Base-by-base conservation (phyloP, 2,113 vertebrate species). In the Miniopterus natalensis region DNA sequence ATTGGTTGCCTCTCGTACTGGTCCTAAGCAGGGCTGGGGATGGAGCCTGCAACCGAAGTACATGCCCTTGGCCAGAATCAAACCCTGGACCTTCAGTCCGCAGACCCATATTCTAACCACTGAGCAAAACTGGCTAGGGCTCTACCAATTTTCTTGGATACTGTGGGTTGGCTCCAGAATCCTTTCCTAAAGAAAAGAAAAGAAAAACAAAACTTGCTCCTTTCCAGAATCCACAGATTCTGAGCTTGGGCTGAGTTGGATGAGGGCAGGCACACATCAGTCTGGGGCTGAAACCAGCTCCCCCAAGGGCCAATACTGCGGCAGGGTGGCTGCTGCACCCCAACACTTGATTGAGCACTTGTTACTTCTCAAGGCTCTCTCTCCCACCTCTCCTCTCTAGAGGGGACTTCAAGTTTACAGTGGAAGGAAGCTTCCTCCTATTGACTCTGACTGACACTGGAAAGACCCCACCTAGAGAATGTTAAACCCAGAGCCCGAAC, bases 191-290 rank as follows among this genome's bases (percentile, higher is more conserved):
- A 92, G 84, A 59, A 77, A 94, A 84, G 88, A 2, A 86, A 92
- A 5, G 53, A 53, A 80, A 94, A 79, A 88, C 2, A 90, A 91
- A 4, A 55, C 15, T 74, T 71, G 68, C 78, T 78, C 66, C 11
- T 18, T 92, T 92, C 71, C 74, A 94, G 66, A 92, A 88, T 36
- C 45, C 70, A 86, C 31, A 78, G 84, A 29, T 93, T 89, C 61
- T 14, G 49, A 71, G 45, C 63, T 95, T 61, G 51, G 55, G 59
- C n/a, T 47, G 36, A 85, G 51, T 84, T 0, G 23, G 25, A 90
- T 87, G 51, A 80, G 65, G 20, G 15, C 31, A 92, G 51, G 21
- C 13, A 5, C 53, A 63, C 73, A n/a, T 40, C 3, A 57, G 36
- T 45, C n/a, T 74, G 27, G 55, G 11, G 23, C n/a, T 57, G 87